phyloP scores from a whole-genome alignment of 1,140 invertebrate genomes.

The Ptiloglossa arizonensis region DNA sequence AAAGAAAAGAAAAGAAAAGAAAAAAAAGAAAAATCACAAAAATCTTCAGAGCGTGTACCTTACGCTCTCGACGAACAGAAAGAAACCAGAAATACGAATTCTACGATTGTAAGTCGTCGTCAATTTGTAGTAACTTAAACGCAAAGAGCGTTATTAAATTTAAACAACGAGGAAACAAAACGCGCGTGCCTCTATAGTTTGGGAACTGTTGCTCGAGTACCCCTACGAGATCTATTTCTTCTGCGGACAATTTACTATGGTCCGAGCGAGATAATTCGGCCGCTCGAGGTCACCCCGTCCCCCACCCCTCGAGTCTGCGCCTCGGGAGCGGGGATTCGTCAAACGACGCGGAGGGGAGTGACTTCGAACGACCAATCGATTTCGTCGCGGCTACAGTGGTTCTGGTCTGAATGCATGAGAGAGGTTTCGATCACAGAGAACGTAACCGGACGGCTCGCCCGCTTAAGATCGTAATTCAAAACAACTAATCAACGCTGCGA shows the following conservation, averaged over 20 bases:
- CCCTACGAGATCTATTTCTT: constrained; percentile 19
- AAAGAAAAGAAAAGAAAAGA: no score
- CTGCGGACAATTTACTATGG: not conserved
- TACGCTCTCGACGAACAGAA: not conserved
- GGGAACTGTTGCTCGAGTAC: constrained; percentile 1
- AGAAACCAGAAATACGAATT: not conserved
- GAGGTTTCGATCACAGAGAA: constrained; percentile 41
- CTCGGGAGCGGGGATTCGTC: not conserved
- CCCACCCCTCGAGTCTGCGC: no score
- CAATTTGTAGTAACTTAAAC: not conserved
- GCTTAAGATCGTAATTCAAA: not conserved
- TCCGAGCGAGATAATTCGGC: not conserved
- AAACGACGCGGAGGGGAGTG: not conserved
- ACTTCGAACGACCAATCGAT: not conserved
- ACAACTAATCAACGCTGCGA: constrained; percentile 13
- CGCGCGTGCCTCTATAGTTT: not conserved
- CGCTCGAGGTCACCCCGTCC: not conserved
- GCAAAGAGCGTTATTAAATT: not conserved
- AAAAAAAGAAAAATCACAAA: no score
- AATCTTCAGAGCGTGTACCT: not conserved
- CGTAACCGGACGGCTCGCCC: not conserved
- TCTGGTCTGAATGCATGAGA: constrained; percentile 6
- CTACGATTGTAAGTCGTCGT: not conserved
- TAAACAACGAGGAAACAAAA: no score
- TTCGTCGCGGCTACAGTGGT: not conserved